Evolutionary conservation across 2,113 vertebrate species (phyloP).

Genomic region (Hippolais icterina): DNA sequence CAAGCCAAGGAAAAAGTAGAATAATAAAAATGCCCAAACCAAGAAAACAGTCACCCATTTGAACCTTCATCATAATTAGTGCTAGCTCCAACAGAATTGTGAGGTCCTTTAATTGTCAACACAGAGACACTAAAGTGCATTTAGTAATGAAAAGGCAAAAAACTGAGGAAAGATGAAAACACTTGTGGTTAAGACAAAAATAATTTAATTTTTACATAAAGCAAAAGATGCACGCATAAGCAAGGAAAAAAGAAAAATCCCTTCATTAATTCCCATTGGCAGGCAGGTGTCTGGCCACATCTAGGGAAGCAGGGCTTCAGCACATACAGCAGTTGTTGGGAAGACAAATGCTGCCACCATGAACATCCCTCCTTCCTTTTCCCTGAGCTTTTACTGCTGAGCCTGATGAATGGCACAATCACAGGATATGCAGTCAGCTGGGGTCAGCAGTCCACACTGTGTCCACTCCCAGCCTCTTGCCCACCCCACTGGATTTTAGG

Average conservation of each 20-base stretch:
- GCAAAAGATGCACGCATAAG: rapidly evolving
- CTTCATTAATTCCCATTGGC: neutral
- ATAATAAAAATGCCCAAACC: neutral
- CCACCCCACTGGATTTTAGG: neutral
- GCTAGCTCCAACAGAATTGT: neutral
- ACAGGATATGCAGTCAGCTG: neutral
- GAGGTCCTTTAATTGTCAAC: neutral
- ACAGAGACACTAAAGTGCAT: neutral
- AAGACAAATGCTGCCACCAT: neutral
- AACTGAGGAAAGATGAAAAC: neutral
- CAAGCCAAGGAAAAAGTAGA: neutral
- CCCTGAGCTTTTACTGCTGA: neutral
- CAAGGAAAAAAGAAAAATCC: neutral
- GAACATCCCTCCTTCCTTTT: neutral
- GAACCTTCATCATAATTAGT: neutral
- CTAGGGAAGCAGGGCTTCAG: neutral
- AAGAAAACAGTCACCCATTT: neutral
- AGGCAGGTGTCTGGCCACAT: neutral
- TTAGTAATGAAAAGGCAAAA: neutral
- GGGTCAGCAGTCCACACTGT: neutral
- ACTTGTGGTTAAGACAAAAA: neutral
- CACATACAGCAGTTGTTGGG: neutral
- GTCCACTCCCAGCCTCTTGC: neutral
- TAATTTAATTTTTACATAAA: neutral
- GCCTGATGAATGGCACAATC: neutral